Base-by-base conservation (phyloP, 2,888 invertebrate genomes). In the Andrena minutula region DNA sequence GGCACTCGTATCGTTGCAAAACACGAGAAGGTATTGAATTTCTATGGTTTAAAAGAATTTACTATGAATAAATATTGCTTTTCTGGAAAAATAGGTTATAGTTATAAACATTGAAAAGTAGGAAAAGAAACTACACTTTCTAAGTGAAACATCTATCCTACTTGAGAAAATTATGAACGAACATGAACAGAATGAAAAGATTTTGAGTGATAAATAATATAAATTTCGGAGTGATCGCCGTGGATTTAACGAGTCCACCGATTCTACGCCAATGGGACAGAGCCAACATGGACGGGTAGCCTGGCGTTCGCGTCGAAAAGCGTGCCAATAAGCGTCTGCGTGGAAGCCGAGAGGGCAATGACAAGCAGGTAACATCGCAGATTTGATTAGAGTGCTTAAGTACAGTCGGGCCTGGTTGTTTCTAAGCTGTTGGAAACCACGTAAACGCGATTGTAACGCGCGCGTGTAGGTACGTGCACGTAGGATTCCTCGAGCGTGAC, bases 341-440 rank as follows among this genome's bases (percentile, higher is more conserved):
- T 69, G 49, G 47, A 32, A 61, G 49, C 47, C 58, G 58, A 69
- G 72, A 73, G 78, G 72, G 74, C 86, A 86, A 86, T 83, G 85
- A 78, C 78, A 79, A 85, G 76, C 77, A 77, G 79, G 79, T 79
- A 86, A 82, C 76, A 83, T 80, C 79, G 82, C 10, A 72, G 76
- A 78, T 83, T 87, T 77, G 81, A 89, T 88, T 88, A 88, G 79
- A 84, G 66, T 56, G 75, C 76, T 84, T 83, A 77, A 74, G 53
- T 75, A 49, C 64, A 71, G 23, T 56, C 58, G 53, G 64, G 20
- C 61, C 60, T 61, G 61, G 51, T 23, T 49, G 28, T 72, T 84
- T 75, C 80, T 70, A 79, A 79, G 71, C 58, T 65, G 56, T n/a
- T 70, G 65, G 64, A 77, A 82, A 79, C 61, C 78, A 35, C 82